Base-by-base conservation (phyloP, 2,888 invertebrate genomes). In the Neoascia interrupta region DNA sequence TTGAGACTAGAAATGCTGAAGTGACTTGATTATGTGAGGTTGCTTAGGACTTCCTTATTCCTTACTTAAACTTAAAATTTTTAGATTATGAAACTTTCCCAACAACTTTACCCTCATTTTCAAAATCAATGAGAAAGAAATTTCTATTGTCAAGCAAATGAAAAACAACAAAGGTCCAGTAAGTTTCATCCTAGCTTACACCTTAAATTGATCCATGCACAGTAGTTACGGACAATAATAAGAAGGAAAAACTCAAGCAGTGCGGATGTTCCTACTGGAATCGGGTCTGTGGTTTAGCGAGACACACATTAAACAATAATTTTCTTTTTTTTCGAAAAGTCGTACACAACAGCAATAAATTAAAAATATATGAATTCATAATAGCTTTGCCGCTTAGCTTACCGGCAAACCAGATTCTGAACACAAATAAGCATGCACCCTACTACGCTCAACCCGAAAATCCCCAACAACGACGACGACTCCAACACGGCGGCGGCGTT, bases 391-490 rank as follows among this genome's bases (percentile, higher is more conserved):
- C 53, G 54, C 10, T 66, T 23, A 16, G 60, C 79, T 79, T 79
- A 79, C 79, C 79, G 79, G 79, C 66, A 79, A 79, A 66, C 66
- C 53, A 54, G 60, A 53, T 53, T 70, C 37, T 76, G 41, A 76
- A 64, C 43, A 70, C 70, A 72, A 60, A 60, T 66, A 56, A 73
- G 47, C 79, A 79, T 73, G 66, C 73, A 73, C 79, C 79, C 79
- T 79, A 76, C 28, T 11, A 26, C 11, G n/a, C 5, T 28, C 47
- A 49, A 23, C 39, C 61, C 10, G 37, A 15, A 43, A 28, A 45
- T 60, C 37, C 21, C 26, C 36, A n/a, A n/a, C n/a, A n/a, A n/a
- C n/a, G 47, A 63, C 54, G 41, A 54, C 68, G 53, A 31, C 39
- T 47, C 37, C 37, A 51, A 43, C 19, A 54, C 51, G 51, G 60